Conservation (phyloP, 2,888 invertebrate species). For the Peribatodes rhomboidaria region DNA sequence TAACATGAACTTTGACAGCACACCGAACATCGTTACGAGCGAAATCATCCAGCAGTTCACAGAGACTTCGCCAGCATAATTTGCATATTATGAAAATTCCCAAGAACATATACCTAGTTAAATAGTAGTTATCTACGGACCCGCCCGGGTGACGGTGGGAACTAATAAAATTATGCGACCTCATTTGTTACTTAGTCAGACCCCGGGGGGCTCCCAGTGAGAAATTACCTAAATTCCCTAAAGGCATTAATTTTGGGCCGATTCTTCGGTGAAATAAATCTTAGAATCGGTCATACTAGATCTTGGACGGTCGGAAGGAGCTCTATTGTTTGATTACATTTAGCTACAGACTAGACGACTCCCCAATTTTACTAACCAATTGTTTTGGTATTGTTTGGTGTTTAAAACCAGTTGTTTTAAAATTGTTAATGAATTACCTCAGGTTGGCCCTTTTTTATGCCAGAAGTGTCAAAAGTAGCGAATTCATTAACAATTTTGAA, state of each 20-base stretch:
- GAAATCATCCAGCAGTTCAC: constrained; percentile 26
- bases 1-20: constrained; percentile 13
- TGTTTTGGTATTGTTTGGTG: too few species aligned
- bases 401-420: too few species aligned
- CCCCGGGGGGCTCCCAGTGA: constrained; percentile 58
- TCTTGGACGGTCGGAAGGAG: constrained; percentile 33
- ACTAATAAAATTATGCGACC: constrained; percentile 73
- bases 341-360: too few species aligned
- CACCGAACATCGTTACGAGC: constrained; percentile 16
- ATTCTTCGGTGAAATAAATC: constrained; percentile 61
- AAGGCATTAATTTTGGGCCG: constrained; percentile 63
- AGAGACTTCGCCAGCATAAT: constrained; percentile 40
- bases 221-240: constrained; percentile 65
- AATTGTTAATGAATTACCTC: too few species aligned
- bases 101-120: constrained; percentile 47
- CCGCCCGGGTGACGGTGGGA: constrained; percentile 43
- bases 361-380: too few species aligned
- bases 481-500: too few species aligned
- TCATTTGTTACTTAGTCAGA: constrained; percentile 64
- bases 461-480: too few species aligned
- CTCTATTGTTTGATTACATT: background rate
- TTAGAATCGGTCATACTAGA: constrained; percentile 62
- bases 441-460: too few species aligned
- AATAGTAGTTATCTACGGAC: constrained; percentile 29
- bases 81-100: constrained; percentile 54